phyloP scores from a whole-genome alignment of 2,113 vertebrate species.

The Columbina picui region DNA sequence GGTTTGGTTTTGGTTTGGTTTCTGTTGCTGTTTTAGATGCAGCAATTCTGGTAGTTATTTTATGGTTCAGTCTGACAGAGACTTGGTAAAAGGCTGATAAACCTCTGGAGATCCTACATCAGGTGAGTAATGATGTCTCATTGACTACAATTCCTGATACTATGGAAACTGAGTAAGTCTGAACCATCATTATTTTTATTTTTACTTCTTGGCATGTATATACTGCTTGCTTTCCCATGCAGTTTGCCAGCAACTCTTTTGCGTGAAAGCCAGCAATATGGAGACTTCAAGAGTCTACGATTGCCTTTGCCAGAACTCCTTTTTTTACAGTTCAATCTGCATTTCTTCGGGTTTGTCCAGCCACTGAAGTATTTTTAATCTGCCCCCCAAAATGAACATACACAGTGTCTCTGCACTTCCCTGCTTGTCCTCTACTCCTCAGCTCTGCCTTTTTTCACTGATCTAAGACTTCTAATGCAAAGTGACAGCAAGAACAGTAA shows the following conservation, averaged over 20 bases:
- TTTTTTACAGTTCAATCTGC: background rate
- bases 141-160: background rate
- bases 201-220: background rate
- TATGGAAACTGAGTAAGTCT: background rate
- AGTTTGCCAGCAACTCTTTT: slow-evolving; percentile 40
- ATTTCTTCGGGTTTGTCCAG: background rate
- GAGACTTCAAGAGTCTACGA: background rate
- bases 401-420: background rate
- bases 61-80: background rate
- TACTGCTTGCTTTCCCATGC: slow-evolving; percentile 28
- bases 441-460: slow-evolving; percentile 26
- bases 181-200: background rate
- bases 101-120: background rate
- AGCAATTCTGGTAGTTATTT: background rate
- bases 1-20: background rate
- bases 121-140: background rate
- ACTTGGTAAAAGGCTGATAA: background rate
- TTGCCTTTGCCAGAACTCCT: background rate
- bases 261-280: background rate
- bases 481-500: slow-evolving; percentile 47
- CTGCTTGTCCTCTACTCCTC: background rate
- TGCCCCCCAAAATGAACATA: background rate
- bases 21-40: background rate
- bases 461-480: slow-evolving; percentile 15
- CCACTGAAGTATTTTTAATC: background rate